These are phyloP conservation scores for Cheumatopsyche charites DNA, from an alignment of 1,140 invertebrate species.

Conservation along the genomic window DNA sequence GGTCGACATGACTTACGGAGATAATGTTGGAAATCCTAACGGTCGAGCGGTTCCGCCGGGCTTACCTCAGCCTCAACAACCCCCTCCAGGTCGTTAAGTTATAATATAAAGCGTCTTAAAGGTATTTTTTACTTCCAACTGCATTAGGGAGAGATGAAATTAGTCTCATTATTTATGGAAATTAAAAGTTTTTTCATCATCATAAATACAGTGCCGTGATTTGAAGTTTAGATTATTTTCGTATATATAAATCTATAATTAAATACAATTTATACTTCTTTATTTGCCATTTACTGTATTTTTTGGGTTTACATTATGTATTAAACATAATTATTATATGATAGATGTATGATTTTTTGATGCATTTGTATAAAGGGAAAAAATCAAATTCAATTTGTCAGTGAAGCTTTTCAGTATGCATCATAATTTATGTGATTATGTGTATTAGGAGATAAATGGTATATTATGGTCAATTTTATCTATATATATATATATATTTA, in stretches of 20 bases:
- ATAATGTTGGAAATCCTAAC: conserved; percentile 61
- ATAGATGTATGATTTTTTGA: conserved; percentile 14
- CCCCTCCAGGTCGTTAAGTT: conserved; percentile 55
- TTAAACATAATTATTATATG: conserved; percentile 3
- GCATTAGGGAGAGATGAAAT: conserved; percentile 24
- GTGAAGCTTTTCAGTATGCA: conserved; percentile 13
- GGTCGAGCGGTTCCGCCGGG: conserved; percentile 60
- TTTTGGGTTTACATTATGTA: conserved; percentile 6
- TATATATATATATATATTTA: conserved; percentile 23
- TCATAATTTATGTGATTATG: conserved; percentile 24
- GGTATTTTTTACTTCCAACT: conserved; percentile 22
- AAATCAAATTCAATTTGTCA: neutral
- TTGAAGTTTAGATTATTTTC: conserved; percentile 25
- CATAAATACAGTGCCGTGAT: conserved; percentile 17
- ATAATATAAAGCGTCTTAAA: neutral
- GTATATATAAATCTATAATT: conserved; percentile 8
- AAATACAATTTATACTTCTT: conserved; percentile 3
- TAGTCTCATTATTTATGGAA: conserved; percentile 30
- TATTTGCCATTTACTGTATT: conserved; percentile 3
- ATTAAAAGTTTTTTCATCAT: conserved; percentile 27
- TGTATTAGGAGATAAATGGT: conserved; percentile 24
- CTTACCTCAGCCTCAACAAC: conserved; percentile 58
- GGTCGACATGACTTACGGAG: conserved; percentile 74
- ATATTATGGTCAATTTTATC: conserved; percentile 24
- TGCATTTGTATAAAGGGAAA: neutral